These are phyloP conservation scores for Bombus breviceps DNA, from an alignment of 1,140 invertebrate genomes.

Conservation along the genomic window DNA sequence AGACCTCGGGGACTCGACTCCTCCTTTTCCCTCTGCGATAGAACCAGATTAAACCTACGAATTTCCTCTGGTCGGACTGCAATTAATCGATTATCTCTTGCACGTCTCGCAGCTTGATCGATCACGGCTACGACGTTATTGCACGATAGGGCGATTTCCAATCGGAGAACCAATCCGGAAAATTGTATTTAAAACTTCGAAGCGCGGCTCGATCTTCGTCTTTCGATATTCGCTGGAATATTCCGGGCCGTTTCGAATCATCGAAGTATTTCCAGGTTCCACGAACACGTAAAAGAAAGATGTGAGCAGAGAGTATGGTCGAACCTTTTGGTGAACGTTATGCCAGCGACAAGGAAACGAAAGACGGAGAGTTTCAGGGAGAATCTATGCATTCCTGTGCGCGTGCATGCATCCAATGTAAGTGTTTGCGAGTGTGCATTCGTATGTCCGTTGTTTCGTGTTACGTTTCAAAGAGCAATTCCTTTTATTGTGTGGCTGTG, in stretches of 20 bases:
- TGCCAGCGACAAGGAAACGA: conserved; percentile 20
- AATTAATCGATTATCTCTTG: conserved; percentile 56
- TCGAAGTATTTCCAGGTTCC: not conserved
- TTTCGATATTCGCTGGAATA: not conserved
- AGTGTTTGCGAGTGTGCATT: conserved; percentile 25
- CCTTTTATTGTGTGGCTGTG: conserved; percentile 2
- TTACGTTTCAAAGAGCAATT: conserved; percentile 10
- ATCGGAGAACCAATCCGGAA: not conserved
- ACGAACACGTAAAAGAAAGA: not conserved
- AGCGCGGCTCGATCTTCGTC: not conserved
- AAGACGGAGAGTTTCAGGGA: conserved; percentile 15
- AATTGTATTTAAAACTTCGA: not conserved
- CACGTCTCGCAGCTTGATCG: conserved; percentile 22
- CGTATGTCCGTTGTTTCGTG: conserved; percentile 26
- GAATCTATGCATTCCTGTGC: conserved; percentile 56
- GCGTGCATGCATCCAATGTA: conserved; percentile 60
- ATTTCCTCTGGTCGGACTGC: conserved; percentile 29
- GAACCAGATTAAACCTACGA: conserved; percentile 45
- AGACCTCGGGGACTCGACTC: not conserved
- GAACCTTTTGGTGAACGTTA: not conserved
- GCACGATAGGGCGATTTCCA: conserved; percentile 16
- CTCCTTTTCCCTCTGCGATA: conserved; percentile 14
- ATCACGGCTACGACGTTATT: conserved; percentile 33
- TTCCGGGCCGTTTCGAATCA: not conserved
- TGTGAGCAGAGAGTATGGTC: not conserved